phyloP scores from a whole-genome alignment of 2,888 invertebrate species.

The Lepeophtheirus nordmannii region DNA sequence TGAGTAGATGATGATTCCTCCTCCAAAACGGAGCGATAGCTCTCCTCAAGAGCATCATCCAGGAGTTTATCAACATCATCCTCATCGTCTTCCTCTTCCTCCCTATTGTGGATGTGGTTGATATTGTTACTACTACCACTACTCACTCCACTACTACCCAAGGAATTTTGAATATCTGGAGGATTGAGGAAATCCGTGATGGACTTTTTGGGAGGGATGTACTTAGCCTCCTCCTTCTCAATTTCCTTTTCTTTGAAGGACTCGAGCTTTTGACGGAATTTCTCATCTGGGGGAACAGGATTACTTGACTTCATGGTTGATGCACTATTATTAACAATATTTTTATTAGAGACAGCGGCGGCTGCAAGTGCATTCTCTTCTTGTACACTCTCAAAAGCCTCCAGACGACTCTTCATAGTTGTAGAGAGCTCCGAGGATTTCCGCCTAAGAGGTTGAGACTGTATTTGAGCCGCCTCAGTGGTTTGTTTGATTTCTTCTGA shows the following conservation, averaged over 20 bases:
- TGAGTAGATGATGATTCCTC: neutral
- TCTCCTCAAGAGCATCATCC: conserved; percentile 21
- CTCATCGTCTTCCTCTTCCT: conserved; percentile 1
- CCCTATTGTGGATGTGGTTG: neutral
- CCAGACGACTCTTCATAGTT: conserved; percentile 4
- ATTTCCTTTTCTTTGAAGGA: conserved; percentile 2
- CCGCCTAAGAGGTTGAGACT: conserved; percentile 6
- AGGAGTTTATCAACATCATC: conserved; percentile 11
- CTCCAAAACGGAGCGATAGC: conserved; percentile 16
- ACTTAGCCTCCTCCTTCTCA: neutral
- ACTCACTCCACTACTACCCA: neutral
- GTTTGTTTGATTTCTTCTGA: conserved; percentile 1
- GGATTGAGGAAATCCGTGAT: conserved; percentile 5
- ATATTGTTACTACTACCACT: neutral
- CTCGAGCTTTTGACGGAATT: conserved; percentile 9
- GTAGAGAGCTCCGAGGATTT: conserved; percentile 18
- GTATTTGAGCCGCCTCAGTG: neutral
- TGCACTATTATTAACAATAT: too few relatives aligned
- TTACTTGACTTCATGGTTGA: neutral
- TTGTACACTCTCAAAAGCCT: conserved; percentile 8
- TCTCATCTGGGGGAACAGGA: neutral
- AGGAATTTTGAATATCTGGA: neutral
- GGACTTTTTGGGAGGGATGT: conserved; percentile 1
- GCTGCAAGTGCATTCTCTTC: neutral
- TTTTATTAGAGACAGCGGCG: neutral